Evolutionary conservation across 2,113 vertebrate genomes (phyloP).

Genomic region (Enhydra lutris): DNA sequence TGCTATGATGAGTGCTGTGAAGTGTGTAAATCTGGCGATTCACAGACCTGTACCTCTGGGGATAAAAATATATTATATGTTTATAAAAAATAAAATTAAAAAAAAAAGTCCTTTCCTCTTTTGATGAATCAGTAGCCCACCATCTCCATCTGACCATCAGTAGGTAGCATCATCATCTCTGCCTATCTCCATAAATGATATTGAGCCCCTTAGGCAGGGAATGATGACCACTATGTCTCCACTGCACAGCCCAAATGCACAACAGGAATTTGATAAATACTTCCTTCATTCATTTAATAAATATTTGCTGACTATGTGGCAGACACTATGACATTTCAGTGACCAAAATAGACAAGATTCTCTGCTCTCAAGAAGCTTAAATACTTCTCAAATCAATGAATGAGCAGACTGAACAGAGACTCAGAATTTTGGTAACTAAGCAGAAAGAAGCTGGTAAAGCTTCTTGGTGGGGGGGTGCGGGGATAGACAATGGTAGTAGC

Average conservation of each 20-base stretch:
- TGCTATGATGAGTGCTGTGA: no score
- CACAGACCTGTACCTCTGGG: no score
- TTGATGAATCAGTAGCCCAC: not conserved
- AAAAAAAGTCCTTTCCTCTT: not conserved
- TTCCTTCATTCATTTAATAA: not conserved
- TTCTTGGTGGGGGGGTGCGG: not conserved
- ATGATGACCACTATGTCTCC: not conserved
- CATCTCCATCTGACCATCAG: no score
- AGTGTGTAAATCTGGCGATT: no score
- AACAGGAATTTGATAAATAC: not conserved
- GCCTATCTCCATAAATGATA: no score
- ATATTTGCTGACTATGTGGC: not conserved
- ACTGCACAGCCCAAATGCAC: not conserved
- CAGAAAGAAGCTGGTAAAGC: not conserved
- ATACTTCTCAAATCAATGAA: not conserved
- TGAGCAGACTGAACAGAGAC: not conserved
- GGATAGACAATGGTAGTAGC: not conserved
- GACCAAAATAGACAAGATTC: not conserved
- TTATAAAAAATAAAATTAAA: no score
- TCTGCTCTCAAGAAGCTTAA: conserved; percentile 6
- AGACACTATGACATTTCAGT: not conserved
- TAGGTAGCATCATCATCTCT: no score
- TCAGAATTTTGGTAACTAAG: not conserved
- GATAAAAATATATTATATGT: no score
- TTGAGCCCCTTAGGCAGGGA: not conserved